Evolutionary conservation across 1,140 invertebrate species (phyloP).

Genomic region (Hyposmocoma kahamanoa): DNA sequence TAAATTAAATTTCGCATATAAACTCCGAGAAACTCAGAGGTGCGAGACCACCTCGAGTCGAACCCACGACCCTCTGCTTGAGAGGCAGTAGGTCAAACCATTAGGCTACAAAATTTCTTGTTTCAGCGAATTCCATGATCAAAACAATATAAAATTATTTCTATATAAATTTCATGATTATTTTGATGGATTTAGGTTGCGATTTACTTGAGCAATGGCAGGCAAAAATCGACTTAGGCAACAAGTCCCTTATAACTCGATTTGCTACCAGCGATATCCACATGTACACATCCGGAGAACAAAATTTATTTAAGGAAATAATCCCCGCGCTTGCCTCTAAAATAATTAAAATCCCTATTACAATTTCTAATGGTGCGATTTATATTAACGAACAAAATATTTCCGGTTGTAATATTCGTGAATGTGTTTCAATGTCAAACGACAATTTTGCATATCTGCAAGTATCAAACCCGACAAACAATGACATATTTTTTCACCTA

Average conservation of each 20-base stretch:
- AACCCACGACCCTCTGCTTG: too few species aligned
- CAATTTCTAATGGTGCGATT: neutral
- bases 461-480: constrained; percentile 1
- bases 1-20: too few species aligned
- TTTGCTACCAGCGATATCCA: neutral
- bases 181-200: constrained; percentile 13
- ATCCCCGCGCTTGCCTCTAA: neutral
- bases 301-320: constrained; percentile 2
- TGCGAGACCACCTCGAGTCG: too few species aligned
- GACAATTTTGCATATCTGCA: neutral
- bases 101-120: too few species aligned
- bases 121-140: constrained; percentile 3
- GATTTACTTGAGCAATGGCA: constrained; percentile 8
- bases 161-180: constrained; percentile 14
- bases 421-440: constrained; percentile 3
- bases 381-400: constrained; percentile 1
- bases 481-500: constrained; percentile 3
- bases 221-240: constrained; percentile 7
- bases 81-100: too few species aligned
- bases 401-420: neutral
- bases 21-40: too few species aligned
- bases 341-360: neutral
- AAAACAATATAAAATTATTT: constrained; percentile 2
- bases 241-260: neutral
- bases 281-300: neutral